Base-by-base conservation (phyloP, 2,888 invertebrate genomes). In the Drosophila rellima region DNA sequence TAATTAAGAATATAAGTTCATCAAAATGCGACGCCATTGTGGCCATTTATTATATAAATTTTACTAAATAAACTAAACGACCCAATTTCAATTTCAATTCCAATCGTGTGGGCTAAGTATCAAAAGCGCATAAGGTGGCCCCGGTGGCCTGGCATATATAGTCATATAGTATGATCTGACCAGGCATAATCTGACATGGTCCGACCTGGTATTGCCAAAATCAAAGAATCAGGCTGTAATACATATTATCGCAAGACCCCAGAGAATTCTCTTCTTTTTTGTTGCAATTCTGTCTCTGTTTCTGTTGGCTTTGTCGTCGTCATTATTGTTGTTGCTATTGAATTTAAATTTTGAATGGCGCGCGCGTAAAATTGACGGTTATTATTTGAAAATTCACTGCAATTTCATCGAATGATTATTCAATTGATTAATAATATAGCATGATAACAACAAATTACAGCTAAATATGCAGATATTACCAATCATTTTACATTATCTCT, bases 41-140 rank as follows among this genome's bases (percentile, higher is more conserved):
- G 76, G 61, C 72, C 82, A 74, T 87, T 91, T 91, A 91, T 90
- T 91, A 90, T 90, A 90, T 90, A 91, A 90, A 90, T 81, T 83
- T 83, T 74, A 72, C 71, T 55, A 89, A 87, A 82, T 77, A 74
- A 88, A 75, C 60, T 69, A 68, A 83, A 74, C 90, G 90, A 88
- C 90, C 90, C 82, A 90, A 84, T 81, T 85, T 64, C 55, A 11
- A 40, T 40, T 18, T 5, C 26, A 18, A 26, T 26, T 39, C 39
- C 40, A 39, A 29, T n/a, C 31, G 60, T 64, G 52, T 60, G 29
- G 50, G 37, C 54, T 62, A 26, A 26, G 8, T 26, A 67, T 60
- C 50, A 65, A 63, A 71, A 40, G 72, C 78, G 72, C 73, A 50
- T 60, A 79, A 71, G 65, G 68, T 79, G 80, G 74, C 74, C 64